Conservation (phyloP, 2,113 vertebrate species). For the Podilymbus podiceps region DNA sequence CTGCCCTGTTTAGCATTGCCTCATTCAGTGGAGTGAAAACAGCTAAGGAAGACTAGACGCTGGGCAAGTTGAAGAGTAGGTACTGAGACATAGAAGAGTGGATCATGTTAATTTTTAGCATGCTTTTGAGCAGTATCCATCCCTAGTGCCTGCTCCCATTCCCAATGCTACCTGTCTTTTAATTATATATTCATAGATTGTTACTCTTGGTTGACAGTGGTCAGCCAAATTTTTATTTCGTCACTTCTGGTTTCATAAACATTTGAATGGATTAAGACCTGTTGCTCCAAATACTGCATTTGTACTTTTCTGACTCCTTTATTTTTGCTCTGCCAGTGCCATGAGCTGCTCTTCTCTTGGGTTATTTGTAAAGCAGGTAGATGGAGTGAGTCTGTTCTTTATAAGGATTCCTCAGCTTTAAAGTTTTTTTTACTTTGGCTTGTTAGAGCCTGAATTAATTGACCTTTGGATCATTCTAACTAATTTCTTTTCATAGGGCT, state of each 20-base stretch:
- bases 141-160: neutral
- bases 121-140: neutral
- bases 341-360: neutral
- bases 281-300: neutral
- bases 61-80: neutral
- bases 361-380: neutral
- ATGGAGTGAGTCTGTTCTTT: neutral
- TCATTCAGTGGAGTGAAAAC: neutral
- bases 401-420: neutral
- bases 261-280: neutral
- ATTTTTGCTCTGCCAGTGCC: neutral
- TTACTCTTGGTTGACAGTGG: neutral
- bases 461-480: neutral
- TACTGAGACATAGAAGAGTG: neutral
- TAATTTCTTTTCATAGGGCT: neutral
- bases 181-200: neutral
- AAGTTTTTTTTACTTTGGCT: neutral
- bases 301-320: neutral
- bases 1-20: neutral
- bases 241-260: neutral
- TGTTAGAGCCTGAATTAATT: neutral
- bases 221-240: neutral
- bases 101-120: neutral
- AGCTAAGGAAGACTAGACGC: neutral
- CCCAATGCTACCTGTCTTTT: neutral